These are phyloP conservation scores for Conopomorpha cramerella DNA, from an alignment of 1,140 invertebrate genomes.

Conservation along the genomic window DNA sequence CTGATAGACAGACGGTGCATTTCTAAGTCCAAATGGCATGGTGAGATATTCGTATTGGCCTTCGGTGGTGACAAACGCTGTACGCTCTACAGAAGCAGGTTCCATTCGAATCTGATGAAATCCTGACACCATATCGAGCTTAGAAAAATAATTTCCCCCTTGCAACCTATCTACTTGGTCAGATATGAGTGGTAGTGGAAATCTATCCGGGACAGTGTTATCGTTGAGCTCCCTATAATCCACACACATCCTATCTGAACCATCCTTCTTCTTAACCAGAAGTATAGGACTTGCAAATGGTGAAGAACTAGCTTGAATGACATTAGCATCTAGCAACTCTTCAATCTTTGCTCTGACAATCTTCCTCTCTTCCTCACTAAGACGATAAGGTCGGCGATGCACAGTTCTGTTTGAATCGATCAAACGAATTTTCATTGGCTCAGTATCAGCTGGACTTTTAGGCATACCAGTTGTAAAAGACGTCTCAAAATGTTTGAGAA, in stretches of 20 bases:
- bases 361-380: background rate
- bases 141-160: background rate
- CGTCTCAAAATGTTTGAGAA: background rate
- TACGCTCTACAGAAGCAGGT: background rate
- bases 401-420: background rate
- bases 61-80: too few species aligned
- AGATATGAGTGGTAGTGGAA: conserved; percentile 1
- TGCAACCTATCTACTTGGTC: conserved; percentile 1
- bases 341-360: background rate
- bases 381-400: background rate
- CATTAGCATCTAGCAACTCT: background rate
- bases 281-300: too few species aligned
- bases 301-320: background rate
- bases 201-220: conserved; percentile 1
- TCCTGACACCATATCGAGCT: background rate
- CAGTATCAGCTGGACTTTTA: background rate
- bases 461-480: background rate
- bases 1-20: conserved; percentile 2
- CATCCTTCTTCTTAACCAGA: too few species aligned
- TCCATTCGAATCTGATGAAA: conserved; percentile 1
- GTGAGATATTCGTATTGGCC: too few species aligned
- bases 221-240: background rate
- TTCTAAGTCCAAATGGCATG: too few species aligned
- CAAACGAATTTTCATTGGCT: background rate
- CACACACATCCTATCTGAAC: too few species aligned